phyloP scores from a whole-genome alignment of 2,888 invertebrate genomes.

The Epinotia brunnichana region DNA sequence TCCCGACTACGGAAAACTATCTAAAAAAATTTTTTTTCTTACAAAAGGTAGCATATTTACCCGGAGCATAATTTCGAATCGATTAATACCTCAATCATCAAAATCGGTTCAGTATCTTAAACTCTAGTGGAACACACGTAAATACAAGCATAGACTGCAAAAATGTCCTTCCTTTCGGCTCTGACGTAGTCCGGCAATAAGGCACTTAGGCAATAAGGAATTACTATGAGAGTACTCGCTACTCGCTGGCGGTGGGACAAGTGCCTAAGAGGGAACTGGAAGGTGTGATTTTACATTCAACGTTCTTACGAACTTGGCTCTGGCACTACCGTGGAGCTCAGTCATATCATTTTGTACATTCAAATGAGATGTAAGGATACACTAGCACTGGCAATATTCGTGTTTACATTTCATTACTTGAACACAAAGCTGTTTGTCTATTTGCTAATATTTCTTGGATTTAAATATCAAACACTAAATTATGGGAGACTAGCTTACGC shows the following conservation, averaged over 20 bases:
- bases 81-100: too few relatives aligned
- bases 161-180: background rate
- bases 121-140: too few relatives aligned
- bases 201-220: too few relatives aligned
- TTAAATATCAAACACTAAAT: background rate
- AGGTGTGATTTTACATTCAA: background rate
- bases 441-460: background rate
- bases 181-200: background rate
- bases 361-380: background rate
- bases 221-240: too few relatives aligned
- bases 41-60: too few relatives aligned
- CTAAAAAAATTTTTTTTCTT: too few relatives aligned
- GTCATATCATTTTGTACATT: slow-evolving; percentile 8
- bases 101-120: too few relatives aligned
- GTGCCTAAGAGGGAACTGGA: too few relatives aligned
- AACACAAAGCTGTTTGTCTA: background rate
- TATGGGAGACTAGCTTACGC: too few relatives aligned
- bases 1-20: too few relatives aligned
- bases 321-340: background rate
- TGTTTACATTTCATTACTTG: slow-evolving; percentile 19
- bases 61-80: too few relatives aligned
- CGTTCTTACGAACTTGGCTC: background rate
- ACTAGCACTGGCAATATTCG: background rate
- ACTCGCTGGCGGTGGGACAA: too few relatives aligned
- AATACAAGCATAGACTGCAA: background rate